Evolutionary conservation across 1,140 invertebrate genomes (phyloP), one percentile per base, ranked within the genome.

Genomic region (Ceratoteleas bidentatus): DNA sequence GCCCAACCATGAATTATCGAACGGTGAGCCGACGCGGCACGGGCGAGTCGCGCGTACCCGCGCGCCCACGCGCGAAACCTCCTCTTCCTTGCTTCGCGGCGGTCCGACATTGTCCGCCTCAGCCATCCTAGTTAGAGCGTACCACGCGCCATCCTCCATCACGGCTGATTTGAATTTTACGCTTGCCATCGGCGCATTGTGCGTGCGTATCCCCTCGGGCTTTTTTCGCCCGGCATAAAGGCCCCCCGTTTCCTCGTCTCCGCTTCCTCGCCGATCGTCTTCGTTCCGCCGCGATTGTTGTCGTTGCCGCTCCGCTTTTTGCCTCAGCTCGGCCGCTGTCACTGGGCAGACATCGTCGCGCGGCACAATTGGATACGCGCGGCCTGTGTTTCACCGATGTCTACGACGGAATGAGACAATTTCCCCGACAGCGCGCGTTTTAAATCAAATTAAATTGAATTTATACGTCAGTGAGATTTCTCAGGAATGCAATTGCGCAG

Each of bases 81-180:
- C 52, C 52, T 53, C 32, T 40, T 60, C 45, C 45, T 80, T 84
- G 75, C 53, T 70, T 65, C 58, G 57, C 50, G 72, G 57, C 52
- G 50, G 53, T 70, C 54, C 56, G 60, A 66, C 64, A 58, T 58
- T 73, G 69, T 56, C 56, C 58, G 78, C 80, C 10, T 13, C 24
- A 85, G 85, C 81, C 77, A 86, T 86, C 72, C 87, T 85, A 84
- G 86, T 87, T 86, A 86, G 75, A 86, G 78, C 65, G 70, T 68
- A 74, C 80, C 73, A 76, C 78, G 64, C 75, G 79, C 78, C 79
- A 82, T 88, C 87, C 76, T 66, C 85, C 85, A 86, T 85, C 83
- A 81, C 77, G 56, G 83, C 76, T 86, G 84, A 89, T 89, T 89
- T 88, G 82, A 88, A 89, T 89, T 88, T 88, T 88, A 88, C 88